These are phyloP conservation scores for Carapus acus DNA, from an alignment of 2,797 vertebrate genomes.

Conservation along the genomic window DNA sequence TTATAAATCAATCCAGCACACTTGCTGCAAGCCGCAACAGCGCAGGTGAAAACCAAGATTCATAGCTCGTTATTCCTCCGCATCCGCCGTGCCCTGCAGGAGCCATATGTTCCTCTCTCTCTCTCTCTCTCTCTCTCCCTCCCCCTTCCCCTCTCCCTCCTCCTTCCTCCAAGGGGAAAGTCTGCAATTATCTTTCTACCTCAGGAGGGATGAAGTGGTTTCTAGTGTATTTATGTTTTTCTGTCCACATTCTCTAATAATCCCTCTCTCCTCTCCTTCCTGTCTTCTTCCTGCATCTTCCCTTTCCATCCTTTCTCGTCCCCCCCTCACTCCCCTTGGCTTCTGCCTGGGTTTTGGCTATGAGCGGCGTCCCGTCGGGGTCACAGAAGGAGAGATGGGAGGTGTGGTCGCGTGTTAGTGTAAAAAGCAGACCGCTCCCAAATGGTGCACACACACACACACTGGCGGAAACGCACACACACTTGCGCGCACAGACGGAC, in stretches of 20 bases:
- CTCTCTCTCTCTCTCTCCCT: not conserved
- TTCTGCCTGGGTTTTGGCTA: slow-evolving; percentile 28
- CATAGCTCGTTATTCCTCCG: slow-evolving; percentile 1
- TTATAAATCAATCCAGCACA: too few species aligned
- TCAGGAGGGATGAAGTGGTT: too few species aligned
- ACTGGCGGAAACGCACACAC: slow-evolving; percentile 6
- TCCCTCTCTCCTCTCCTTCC: too few species aligned
- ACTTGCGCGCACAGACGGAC: slow-evolving; percentile 6
- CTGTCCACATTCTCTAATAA: too few species aligned
- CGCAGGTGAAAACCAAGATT: not conserved
- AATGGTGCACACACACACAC: slow-evolving; percentile 27
- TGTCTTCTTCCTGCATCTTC: too few species aligned
- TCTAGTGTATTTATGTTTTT: too few species aligned
- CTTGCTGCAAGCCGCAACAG: too few species aligned
- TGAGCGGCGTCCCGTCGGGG: slow-evolving; percentile 42
- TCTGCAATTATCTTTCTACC: too few species aligned
- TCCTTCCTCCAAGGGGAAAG: too few species aligned
- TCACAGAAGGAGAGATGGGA: slow-evolving; percentile 23
- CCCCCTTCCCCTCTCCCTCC: slow-evolving; percentile 8
- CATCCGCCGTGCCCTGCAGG: slow-evolving; percentile 4
- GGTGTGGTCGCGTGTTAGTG: slow-evolving; percentile 36
- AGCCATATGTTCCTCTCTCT: not conserved
- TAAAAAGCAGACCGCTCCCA: slow-evolving; percentile 55
- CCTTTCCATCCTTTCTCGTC: too few species aligned
- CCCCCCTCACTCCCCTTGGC: slow-evolving; percentile 20